Base-by-base conservation (phyloP, 2,113 vertebrate genomes). In the Osmerus eperlanus region DNA sequence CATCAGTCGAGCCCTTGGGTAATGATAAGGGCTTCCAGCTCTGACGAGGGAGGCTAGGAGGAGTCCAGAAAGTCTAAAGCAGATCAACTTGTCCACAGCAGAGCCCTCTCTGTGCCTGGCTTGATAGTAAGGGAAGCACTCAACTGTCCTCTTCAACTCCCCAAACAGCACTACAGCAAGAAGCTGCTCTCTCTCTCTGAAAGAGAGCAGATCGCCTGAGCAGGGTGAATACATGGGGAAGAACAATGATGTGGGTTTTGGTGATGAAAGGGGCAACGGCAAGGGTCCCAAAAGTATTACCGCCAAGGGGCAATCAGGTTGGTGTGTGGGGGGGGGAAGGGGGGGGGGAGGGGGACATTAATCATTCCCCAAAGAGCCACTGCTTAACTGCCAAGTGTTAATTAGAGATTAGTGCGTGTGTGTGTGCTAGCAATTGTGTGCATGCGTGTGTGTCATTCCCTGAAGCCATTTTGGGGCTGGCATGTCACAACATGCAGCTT, bases 381-480 rank as follows among this genome's bases (percentile, higher is more conserved):
- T 81, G 80, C 73, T 84, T 89, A 90, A 91, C 90, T 90, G 86
- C 80, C 72, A 88, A 81, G 88, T 90, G 89, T 88, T 91, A 89
- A 91, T 92, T 90, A 86, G 78, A 85, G 81, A 83, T 81, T 78
- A 82, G 77, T 77, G 76, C 1, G 36, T 9, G 36, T 41, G 36
- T 41, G 36, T 41, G 36, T 41, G 36, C 6, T 41, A 41, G 36
- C 36, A 41, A 41, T 41, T 41, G 36, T 41, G 36, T 41, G 36
- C 6, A 41, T 41, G 36, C 36, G 36, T 9, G 36, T 41, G 36
- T 79, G 80, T 74, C 75, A 86, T 82, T 87, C 85, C 65, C 67
- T 81, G 70, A 81, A 78, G 74, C 80, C 88, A 82, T 83, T 87
- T 80, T 87, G 85, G 87, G 80, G 29, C 68, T 16, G 71, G 78